Evolutionary conservation across 2,113 vertebrate species (phyloP).

Genomic region (Rhegmatorhina hoffmannsi): DNA sequence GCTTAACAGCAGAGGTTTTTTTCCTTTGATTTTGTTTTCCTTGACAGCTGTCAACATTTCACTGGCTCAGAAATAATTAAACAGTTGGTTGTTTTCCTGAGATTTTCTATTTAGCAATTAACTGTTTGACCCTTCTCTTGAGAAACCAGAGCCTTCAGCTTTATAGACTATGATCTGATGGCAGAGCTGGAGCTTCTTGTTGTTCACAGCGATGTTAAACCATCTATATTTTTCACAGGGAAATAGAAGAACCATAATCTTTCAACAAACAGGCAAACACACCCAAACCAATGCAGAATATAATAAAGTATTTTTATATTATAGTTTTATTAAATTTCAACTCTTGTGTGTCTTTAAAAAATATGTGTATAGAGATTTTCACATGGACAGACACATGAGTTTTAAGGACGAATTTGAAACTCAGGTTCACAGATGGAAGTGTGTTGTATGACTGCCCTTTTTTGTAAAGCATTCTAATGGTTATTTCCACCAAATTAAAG

Average conservation of each 20-base stretch:
- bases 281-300: background rate
- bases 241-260: background rate
- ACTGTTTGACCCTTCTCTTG: background rate
- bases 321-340: background rate
- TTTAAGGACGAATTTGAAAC: background rate
- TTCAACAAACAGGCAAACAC: background rate
- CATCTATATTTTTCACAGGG: background rate
- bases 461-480: background rate
- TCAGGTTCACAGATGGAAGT: background rate
- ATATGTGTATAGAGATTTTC: background rate
- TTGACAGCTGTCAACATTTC: conserved; percentile 36
- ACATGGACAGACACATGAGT: accelerated
- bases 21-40: background rate
- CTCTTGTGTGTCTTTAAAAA: background rate
- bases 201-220: background rate
- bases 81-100: conserved; percentile 5
- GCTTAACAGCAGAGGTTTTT: background rate
- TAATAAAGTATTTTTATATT: background rate
- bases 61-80: conserved; percentile 17
- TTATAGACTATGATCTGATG: background rate
- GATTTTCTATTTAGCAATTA: background rate
- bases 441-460: background rate
- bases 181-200: background rate
- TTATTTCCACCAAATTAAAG: background rate
- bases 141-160: background rate